phyloP scores from a whole-genome alignment of 2,797 vertebrate species.

The Bucorvus abyssinicus region DNA sequence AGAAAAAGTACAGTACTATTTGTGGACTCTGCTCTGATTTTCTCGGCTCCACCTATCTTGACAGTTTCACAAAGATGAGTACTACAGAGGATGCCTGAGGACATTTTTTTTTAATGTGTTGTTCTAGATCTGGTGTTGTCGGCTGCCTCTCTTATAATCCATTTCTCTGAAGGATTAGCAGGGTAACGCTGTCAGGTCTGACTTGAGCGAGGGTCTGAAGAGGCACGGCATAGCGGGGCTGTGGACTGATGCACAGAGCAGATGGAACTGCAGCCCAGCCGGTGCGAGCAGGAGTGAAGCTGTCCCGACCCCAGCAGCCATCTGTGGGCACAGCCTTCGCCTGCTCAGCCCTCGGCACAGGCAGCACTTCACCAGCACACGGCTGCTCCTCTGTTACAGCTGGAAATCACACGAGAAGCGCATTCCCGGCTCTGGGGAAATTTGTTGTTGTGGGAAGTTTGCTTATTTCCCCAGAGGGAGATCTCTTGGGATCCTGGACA shows the following conservation, averaged over 20 bases:
- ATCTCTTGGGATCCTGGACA: not conserved
- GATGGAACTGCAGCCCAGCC: not conserved
- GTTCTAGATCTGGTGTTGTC: not conserved
- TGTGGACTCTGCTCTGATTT: not conserved
- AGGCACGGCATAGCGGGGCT: not conserved
- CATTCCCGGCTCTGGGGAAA: not conserved
- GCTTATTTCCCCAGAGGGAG: not conserved
- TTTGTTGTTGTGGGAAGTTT: not conserved
- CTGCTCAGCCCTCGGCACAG: not conserved
- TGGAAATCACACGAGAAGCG: fast-evolving
- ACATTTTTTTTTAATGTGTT: not conserved
- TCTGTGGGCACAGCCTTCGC: not conserved
- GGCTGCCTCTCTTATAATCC: not conserved
- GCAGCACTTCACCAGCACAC: not conserved
- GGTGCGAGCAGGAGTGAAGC: not conserved
- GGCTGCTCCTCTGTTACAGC: not conserved
- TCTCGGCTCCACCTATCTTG: not conserved
- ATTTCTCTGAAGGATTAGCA: not conserved
- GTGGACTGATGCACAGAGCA: fast-evolving
- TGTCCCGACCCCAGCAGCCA: not conserved
- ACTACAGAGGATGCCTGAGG: not conserved
- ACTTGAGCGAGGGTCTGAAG: not conserved
- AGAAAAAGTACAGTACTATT: not conserved
- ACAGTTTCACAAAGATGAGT: not conserved
- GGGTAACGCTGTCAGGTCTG: not conserved